phyloP scores from a whole-genome alignment of 2,113 vertebrate species.

The Oxygymnocypris stewartii region DNA sequence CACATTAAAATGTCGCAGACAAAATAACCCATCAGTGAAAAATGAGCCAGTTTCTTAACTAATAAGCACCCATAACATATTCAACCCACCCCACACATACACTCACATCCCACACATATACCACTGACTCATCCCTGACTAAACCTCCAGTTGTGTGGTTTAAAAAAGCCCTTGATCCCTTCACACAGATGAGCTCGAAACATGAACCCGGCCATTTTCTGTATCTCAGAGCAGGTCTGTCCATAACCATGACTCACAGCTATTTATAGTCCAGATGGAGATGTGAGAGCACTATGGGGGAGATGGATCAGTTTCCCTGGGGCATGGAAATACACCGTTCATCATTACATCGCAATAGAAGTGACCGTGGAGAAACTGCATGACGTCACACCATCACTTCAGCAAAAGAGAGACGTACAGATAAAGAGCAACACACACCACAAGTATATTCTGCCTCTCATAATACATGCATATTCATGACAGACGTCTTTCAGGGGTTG shows the following conservation, averaged over 20 bases:
- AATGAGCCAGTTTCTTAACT: conserved; percentile 19
- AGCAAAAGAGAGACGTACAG: neutral
- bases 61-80: conserved; percentile 37
- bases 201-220: conserved; percentile 44
- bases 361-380: conserved; percentile 16
- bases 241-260: conserved; percentile 53
- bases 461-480: neutral
- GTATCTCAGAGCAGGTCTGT: conserved; percentile 22
- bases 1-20: neutral
- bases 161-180: conserved; percentile 51
- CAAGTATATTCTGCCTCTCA: neutral
- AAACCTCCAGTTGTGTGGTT: conserved; percentile 33
- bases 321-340: conserved; percentile 36
- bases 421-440: neutral
- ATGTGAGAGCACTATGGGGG: conserved; percentile 36
- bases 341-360: conserved; percentile 34
- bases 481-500: neutral
- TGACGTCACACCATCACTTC: conserved; percentile 24
- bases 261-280: conserved; percentile 50
- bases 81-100: conserved; percentile 27
- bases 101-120: conserved; percentile 28
- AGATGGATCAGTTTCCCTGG: conserved; percentile 45
- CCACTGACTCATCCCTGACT: conserved; percentile 52
- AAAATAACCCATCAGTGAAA: conserved; percentile 20
- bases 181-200: conserved; percentile 35